Evolutionary conservation across 2,113 vertebrate genomes (phyloP), one percentile per base, ranked within the genome.

Genomic region (Hoplias malabaricus): DNA sequence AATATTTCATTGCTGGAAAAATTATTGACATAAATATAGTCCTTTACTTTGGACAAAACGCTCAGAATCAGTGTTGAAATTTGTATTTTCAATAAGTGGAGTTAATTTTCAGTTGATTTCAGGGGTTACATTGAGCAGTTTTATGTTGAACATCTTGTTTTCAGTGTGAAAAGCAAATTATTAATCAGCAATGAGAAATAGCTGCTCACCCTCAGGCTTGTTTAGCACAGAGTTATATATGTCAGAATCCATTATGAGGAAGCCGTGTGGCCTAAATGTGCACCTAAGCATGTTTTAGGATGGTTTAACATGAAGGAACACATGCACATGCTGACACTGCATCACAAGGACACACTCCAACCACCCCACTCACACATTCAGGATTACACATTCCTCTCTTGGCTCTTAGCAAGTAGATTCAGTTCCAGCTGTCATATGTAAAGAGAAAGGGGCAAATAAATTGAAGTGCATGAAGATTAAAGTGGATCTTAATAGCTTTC

Each of bases 301-400:
- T 31, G 12, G 7, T 3, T 13, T 10, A 3, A 21, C 0, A 11
- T 36, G 19, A 6, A 43, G 0, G 11, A 23, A 43, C 19, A 23
- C n/a, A 68, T 63, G 31, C 46, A 57, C 34, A n/a, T n/a, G n/a
- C n/a, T n/a, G n/a, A n/a, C n/a, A n/a, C n/a, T n/a, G 42, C 63
- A 7, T 46, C 19, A 42, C 40, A 23, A 1, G 5, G 1, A 38
- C 14, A 56, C 3, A 25, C 16, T 19, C 11, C 6, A 19, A 2
- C 61, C 2, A 63, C 76, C 74, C 73, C 69, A 48, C 10, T 33
- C 69, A 69, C 48, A 68, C 0, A 3, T 56, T 63, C 19, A n/a
- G 19, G 48, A 3, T 63, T 34, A 21, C 1, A 21, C 16, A n/a
- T 63, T 36, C 14, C 13, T 59, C 34, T 62, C 57, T 34, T 62